Percentiles rank a stretch among this genome's conserved stretches.
phyloP scores from a whole-genome alignment of 2,113 vertebrate species.

The Callipepla squamata region DNA sequence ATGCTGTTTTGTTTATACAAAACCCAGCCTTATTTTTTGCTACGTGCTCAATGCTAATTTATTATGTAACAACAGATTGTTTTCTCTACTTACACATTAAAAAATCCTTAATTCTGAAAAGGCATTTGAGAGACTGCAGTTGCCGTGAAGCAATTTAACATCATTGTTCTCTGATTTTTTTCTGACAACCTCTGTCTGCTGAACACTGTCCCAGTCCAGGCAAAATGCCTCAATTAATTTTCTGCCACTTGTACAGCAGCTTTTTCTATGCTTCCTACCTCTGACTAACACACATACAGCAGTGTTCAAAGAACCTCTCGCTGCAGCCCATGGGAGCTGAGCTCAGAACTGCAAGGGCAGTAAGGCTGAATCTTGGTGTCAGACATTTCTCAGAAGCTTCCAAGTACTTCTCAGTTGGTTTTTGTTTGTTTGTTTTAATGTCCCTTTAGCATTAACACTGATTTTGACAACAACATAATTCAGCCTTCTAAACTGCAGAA shows the following conservation, averaged over 20 bases:
- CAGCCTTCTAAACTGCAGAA: background rate
- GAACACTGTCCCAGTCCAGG: background rate
- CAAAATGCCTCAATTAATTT: background rate
- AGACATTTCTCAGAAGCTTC: background rate
- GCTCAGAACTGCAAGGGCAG: fast-evolving
- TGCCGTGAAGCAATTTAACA: background rate
- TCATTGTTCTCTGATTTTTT: background rate
- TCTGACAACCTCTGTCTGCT: background rate
- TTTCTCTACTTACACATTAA: background rate
- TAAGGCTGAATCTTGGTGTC: background rate
- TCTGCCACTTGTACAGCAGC: background rate
- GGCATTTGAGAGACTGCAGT: background rate
- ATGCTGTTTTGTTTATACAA: conserved; percentile 58
- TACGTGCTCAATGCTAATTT: conserved; percentile 33
- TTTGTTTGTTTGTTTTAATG: background rate
- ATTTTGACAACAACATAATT: background rate
- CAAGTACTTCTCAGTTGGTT: background rate
- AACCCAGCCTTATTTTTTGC: conserved; percentile 49
- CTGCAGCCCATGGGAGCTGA: background rate
- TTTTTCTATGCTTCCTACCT: background rate
- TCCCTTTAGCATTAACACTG: background rate
- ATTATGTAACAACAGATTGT: conserved; percentile 59
- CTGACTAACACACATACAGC: background rate
- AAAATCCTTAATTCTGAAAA: background rate
- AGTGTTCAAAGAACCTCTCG: background rate